Evolutionary conservation across 2,888 invertebrate species (phyloP).

Genomic region (Leucoptera coffeella): DNA sequence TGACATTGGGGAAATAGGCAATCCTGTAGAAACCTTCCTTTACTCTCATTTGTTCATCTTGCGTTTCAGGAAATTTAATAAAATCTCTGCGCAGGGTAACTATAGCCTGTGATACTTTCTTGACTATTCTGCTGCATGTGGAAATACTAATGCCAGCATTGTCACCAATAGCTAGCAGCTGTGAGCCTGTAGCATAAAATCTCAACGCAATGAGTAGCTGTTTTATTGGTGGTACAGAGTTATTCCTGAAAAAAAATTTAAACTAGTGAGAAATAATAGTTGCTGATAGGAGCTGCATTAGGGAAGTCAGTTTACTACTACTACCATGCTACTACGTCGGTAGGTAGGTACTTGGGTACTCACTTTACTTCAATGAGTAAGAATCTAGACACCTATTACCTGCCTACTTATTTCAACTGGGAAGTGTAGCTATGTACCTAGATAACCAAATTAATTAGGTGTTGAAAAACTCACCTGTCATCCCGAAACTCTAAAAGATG

Average conservation of each 20-base stretch:
- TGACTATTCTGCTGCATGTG: conserved; percentile 5
- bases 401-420: no score
- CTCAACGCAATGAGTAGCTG: conserved; percentile 6
- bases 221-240: conserved; percentile 4
- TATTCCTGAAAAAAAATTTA: conserved; percentile 4
- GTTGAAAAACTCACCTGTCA: no score
- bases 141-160: conserved; percentile 5
- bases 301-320: no score
- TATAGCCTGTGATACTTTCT: conserved; percentile 6
- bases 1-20: conserved; percentile 7
- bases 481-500: no score
- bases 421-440: no score
- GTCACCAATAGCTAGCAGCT: conserved; percentile 5
- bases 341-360: no score
- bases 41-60: neutral
- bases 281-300: no score
- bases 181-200: conserved; percentile 7
- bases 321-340: no score
- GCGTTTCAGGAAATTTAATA: conserved; percentile 3
- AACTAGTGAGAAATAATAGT: no score
- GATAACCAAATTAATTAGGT: no score
- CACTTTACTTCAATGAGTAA: no score
- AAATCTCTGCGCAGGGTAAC: conserved; percentile 1
- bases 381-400: no score
- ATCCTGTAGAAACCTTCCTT: conserved; percentile 3